These are phyloP conservation scores for Tyrannus savana DNA, from an alignment of 2,113 vertebrate genomes.

Conservation along the genomic window DNA sequence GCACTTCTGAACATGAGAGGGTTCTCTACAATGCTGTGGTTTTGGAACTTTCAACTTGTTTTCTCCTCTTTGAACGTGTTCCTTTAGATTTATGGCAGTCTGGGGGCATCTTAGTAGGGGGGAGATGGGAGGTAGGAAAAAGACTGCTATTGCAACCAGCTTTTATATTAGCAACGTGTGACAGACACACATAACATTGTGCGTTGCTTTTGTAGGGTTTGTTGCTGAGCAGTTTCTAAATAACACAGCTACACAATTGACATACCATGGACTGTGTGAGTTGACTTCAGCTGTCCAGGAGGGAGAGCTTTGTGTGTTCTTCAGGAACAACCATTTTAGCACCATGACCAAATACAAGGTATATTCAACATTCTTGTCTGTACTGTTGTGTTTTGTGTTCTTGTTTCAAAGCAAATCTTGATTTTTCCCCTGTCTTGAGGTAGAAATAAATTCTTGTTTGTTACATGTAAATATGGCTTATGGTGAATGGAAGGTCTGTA, in stretches of 20 bases:
- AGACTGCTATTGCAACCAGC: accelerated
- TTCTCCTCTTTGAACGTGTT: background rate
- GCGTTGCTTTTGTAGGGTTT: constrained; percentile 81
- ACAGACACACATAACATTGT: background rate
- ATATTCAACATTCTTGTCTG: background rate
- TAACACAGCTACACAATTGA: constrained; percentile 96
- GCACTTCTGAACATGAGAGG: background rate
- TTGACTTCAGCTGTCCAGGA: constrained; percentile 96
- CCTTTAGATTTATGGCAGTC: background rate
- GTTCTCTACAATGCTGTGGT: background rate
- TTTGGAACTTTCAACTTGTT: background rate
- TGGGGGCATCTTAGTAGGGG: background rate
- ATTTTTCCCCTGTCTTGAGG: background rate
- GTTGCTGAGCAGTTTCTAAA: constrained; percentile 96
- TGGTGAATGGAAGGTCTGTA: background rate
- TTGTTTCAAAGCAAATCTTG: background rate
- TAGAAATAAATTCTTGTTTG: background rate
- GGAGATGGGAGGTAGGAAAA: background rate
- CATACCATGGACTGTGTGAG: constrained; percentile 96
- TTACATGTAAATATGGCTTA: background rate
- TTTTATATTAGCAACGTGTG: background rate
- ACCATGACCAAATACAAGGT: constrained; percentile 99
- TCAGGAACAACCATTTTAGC: constrained; percentile 99
- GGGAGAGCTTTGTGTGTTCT: constrained; percentile 98
- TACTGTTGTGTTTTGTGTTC: background rate